These are phyloP conservation scores for Acheta domesticus DNA, from an alignment of 2,888 invertebrate species.

Conservation along the genomic window DNA sequence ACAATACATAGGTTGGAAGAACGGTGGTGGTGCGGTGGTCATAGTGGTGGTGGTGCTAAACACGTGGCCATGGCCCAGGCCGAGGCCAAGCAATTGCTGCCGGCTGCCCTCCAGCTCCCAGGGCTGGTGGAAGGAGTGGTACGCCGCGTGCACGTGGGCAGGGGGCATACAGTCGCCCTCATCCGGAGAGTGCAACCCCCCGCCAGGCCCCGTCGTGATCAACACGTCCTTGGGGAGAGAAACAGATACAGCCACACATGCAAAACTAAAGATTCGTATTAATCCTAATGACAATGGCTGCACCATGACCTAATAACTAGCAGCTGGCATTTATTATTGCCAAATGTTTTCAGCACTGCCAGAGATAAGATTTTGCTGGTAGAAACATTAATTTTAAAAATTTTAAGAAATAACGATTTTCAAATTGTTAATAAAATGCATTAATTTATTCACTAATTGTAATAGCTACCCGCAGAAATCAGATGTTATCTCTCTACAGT, in stretches of 20 bases:
- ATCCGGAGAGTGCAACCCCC: conserved; percentile 31
- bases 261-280: conserved; percentile 43
- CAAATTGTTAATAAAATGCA: no score
- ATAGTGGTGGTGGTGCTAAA: conserved; percentile 31
- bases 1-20: conserved; percentile 38
- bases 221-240: conserved; percentile 47
- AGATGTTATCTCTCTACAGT: no score
- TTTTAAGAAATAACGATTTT: no score
- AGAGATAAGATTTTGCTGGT: no score
- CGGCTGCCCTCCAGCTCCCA: conserved; percentile 65
- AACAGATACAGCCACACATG: conserved; percentile 50
- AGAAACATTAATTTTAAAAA: no score
- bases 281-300: conserved; percentile 25
- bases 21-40: conserved; percentile 34
- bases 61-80: conserved; percentile 30
- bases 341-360: no score
- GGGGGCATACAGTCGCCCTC: conserved; percentile 36
- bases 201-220: conserved; percentile 35
- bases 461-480: no score
- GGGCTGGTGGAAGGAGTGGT: conserved; percentile 63
- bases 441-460: no score
- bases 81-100: conserved; percentile 45
- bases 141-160: conserved; percentile 50
- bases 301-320: no score
- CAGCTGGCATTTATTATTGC: no score